These are phyloP conservation scores for Perccottus glenii DNA, from an alignment of 2,113 vertebrate species.

Conservation along the genomic window DNA sequence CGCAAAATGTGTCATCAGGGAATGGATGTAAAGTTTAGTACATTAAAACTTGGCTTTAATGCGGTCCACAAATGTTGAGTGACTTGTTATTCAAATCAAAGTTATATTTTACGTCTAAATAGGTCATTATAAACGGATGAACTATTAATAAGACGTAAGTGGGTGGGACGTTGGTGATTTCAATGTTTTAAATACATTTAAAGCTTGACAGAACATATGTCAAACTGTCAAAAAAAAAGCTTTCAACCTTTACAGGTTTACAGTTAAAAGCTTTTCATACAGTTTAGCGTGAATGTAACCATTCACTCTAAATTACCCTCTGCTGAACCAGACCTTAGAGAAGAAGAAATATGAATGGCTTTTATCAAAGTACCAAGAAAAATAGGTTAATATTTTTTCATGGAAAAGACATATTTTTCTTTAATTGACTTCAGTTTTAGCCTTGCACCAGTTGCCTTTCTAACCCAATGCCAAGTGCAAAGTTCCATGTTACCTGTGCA, in stretches of 20 bases:
- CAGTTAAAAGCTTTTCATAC: conserved; percentile 13
- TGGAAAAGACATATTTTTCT: background rate
- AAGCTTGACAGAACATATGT: conserved; percentile 29
- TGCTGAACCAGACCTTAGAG: background rate
- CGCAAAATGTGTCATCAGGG: too few species aligned
- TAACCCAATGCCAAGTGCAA: conserved; percentile 29
- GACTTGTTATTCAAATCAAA: too few species aligned
- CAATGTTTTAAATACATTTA: conserved; percentile 37
- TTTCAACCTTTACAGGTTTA: conserved; percentile 20
- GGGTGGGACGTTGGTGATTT: conserved; percentile 25
- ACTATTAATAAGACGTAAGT: background rate
- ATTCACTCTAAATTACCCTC: conserved; percentile 21
- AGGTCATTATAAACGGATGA: too few species aligned
- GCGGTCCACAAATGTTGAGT: too few species aligned
- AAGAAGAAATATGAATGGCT: conserved; percentile 28
- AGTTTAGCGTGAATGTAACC: conserved; percentile 10
- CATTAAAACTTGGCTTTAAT: too few species aligned
- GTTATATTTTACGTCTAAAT: too few species aligned
- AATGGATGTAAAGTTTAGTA: too few species aligned
- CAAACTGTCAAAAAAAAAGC: conserved; percentile 37
- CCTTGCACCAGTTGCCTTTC: conserved; percentile 1
- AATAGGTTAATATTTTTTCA: background rate
- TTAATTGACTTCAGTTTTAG: background rate
- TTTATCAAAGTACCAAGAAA: conserved; percentile 7
- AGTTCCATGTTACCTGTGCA: conserved; percentile 18